These are phyloP conservation scores for Oreotragus oreotragus DNA, from an alignment of 2,113 vertebrate species.

Conservation along the genomic window DNA sequence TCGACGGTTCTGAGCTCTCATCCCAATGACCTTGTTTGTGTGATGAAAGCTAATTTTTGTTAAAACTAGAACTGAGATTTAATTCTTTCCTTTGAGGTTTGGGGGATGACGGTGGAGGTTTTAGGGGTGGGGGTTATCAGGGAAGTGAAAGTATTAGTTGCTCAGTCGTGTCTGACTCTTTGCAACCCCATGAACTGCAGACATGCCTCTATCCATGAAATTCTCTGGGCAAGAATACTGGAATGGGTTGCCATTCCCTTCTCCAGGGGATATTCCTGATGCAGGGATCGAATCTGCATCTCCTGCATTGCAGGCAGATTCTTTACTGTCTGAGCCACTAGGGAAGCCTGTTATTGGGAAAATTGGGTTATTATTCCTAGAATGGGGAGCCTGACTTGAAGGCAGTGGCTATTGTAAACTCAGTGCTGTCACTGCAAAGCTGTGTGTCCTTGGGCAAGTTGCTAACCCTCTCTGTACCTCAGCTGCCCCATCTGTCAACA, in stretches of 20 bases:
- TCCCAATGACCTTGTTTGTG: background rate
- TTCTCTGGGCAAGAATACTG: background rate
- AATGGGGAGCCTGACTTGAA: background rate
- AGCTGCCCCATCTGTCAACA: background rate
- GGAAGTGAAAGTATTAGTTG: background rate
- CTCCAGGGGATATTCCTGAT: background rate
- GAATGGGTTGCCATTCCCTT: background rate
- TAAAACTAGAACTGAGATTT: background rate
- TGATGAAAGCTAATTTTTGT: background rate
- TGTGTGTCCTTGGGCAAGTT: background rate
- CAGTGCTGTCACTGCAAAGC: rapidly evolving
- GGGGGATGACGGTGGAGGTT: background rate
- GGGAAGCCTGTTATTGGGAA: background rate
- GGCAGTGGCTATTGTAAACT: background rate
- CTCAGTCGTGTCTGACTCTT: background rate
- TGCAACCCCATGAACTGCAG: background rate
- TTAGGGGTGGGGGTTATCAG: background rate
- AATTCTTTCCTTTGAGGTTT: background rate
- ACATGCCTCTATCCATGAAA: background rate
- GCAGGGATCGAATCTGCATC: background rate
- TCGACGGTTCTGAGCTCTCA: background rate
- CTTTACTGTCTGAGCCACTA: background rate
- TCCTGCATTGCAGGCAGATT: background rate
- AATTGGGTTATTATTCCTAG: background rate
- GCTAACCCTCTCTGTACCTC: background rate